phyloP scores from a whole-genome alignment of 1,140 invertebrate genomes.

The Drosophila auraria region DNA sequence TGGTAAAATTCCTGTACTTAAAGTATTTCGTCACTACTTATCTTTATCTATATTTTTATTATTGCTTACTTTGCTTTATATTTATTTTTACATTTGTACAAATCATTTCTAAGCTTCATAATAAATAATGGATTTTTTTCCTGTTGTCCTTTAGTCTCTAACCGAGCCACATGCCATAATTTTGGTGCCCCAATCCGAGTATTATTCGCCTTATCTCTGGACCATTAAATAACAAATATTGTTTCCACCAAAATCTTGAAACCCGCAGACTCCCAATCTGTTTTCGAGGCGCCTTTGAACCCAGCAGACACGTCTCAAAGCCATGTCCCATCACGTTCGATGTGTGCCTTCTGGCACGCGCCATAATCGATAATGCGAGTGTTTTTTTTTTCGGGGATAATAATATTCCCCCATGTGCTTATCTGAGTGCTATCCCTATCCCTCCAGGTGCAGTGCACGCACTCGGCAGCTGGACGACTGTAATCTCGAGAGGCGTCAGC shows the following conservation, averaged over 20 bases:
- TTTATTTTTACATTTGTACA: no score
- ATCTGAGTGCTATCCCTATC: conserved; percentile 12
- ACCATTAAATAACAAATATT: not conserved
- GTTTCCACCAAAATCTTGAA: not conserved
- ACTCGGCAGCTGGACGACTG: conserved; percentile 20
- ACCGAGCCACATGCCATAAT: not conserved
- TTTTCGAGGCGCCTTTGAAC: conserved; percentile 3
- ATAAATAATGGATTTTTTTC: not conserved
- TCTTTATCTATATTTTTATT: no score
- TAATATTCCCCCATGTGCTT: conserved; percentile 27
- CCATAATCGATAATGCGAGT: conserved; percentile 16
- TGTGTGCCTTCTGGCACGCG: conserved; percentile 38
- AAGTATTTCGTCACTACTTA: no score
- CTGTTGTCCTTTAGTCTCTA: not conserved
- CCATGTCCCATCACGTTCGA: not conserved
- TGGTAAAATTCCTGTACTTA: no score
- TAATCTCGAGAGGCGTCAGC: conserved; percentile 27
- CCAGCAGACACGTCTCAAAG: not conserved
- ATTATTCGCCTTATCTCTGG: not conserved
- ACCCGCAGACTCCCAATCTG: conserved; percentile 11
- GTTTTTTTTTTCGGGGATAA: conserved; percentile 8
- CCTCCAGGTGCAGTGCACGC: conserved; percentile 38
- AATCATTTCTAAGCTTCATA: no score
- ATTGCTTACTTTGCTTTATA: no score
- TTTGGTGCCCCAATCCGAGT: not conserved